Evolutionary conservation across 2,888 invertebrate genomes (phyloP).

Genomic region (Sialis lutaria): DNA sequence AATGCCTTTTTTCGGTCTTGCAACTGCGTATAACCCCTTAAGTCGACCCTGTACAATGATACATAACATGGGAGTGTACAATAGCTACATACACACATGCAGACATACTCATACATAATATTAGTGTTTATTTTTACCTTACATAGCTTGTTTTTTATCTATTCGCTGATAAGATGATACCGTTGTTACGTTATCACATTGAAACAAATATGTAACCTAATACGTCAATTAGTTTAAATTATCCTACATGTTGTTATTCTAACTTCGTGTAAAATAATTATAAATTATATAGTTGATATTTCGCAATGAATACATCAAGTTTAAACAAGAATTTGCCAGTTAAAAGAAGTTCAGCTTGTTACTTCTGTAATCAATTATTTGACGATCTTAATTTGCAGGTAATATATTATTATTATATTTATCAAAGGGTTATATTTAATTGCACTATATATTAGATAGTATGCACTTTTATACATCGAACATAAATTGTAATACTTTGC

Average conservation of each 20-base stretch:
- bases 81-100: background rate
- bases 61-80: background rate
- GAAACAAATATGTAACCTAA: background rate
- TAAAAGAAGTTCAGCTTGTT: constrained; percentile 28
- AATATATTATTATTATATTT: constrained; percentile 5
- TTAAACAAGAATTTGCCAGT: background rate
- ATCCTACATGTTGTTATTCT: background rate
- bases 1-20: too few species aligned
- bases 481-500: too few species aligned
- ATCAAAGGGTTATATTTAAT: too few species aligned
- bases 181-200: too few species aligned
- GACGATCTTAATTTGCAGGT: constrained; percentile 48
- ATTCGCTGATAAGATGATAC: background rate
- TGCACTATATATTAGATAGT: too few species aligned
- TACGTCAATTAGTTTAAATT: background rate
- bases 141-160: background rate
- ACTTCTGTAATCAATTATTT: constrained; percentile 48
- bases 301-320: background rate
- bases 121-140: background rate
- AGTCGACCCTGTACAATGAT: too few species aligned
- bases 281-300: background rate
- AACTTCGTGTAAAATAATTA: background rate
- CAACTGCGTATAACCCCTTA: too few species aligned
- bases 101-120: background rate
- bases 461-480: too few species aligned